Conservation (phyloP, 2,888 invertebrate species). For the Nemotelus nigrinus region DNA sequence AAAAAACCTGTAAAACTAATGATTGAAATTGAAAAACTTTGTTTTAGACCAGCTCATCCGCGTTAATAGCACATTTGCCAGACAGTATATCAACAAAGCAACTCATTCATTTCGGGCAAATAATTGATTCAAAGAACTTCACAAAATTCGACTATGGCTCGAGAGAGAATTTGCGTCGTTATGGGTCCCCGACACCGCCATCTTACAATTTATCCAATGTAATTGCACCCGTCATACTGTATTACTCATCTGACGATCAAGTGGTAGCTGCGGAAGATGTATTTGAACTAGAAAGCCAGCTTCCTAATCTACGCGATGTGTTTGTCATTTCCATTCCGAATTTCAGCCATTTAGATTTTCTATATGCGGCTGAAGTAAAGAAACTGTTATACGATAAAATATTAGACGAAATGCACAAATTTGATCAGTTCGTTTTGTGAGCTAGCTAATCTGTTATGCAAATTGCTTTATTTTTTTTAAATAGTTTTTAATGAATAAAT, state of each 20-base stretch:
- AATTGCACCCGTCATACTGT: conserved; percentile 64
- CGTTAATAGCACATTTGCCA: conserved; percentile 70
- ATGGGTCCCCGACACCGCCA: conserved; percentile 65
- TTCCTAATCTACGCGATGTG: conserved; percentile 66
- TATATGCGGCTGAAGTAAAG: conserved; percentile 67
- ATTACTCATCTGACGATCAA: conserved; percentile 67
- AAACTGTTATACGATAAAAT: conserved; percentile 10
- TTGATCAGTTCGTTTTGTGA: no score
- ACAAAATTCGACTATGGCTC: conserved; percentile 67
- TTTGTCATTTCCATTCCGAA: conserved; percentile 66
- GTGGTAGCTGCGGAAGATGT: conserved; percentile 67
- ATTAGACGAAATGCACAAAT: not conserved
- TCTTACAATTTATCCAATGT: conserved; percentile 63
- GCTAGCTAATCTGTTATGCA: no score
- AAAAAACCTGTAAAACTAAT: no score
- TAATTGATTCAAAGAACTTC: conserved; percentile 55
- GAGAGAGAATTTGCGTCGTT: conserved; percentile 61
- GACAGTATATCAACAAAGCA: conserved; percentile 67
- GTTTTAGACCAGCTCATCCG: conserved; percentile 66
- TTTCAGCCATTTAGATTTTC: conserved; percentile 75
- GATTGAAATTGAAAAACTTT: not conserved
- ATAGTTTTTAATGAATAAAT: no score
- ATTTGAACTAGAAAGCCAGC: conserved; percentile 55
- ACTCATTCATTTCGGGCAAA: conserved; percentile 67
- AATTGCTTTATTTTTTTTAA: no score